A percentile compares a stretch with the other conserved stretches of the same genome.
These are phyloP conservation scores for Leptosomus discolor DNA, from an alignment of 2,113 vertebrate species.

Conservation along the genomic window DNA sequence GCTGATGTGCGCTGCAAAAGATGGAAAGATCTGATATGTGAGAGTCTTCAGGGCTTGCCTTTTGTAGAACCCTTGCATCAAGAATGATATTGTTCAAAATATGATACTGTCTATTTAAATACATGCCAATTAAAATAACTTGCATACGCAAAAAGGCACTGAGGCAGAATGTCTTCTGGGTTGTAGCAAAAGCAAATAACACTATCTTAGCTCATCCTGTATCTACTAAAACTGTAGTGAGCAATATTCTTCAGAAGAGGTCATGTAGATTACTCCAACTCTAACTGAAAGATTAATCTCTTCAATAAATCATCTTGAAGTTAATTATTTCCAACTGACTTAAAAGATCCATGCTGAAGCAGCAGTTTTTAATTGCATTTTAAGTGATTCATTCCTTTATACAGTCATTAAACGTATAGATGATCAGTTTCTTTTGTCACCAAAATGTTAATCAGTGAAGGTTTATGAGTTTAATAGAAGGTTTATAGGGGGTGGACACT, in stretches of 20 bases:
- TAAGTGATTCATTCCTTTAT: neutral
- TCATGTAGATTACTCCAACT: neutral
- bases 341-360: constrained; percentile 7
- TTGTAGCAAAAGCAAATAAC: neutral
- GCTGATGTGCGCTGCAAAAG: neutral
- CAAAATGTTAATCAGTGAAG: neutral
- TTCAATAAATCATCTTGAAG: constrained; percentile 25
- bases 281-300: constrained; percentile 19
- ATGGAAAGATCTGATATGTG: neutral
- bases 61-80: neutral
- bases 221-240: neutral
- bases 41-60: neutral
- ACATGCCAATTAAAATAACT: neutral
- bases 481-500: neutral
- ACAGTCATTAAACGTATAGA: neutral
- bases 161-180: neutral
- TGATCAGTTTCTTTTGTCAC: neutral
- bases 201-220: neutral
- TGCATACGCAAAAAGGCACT: neutral
- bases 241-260: neutral
- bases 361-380: constrained; percentile 24
- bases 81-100: neutral
- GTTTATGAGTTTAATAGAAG: neutral
- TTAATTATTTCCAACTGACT: constrained; percentile 23
- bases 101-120: neutral